Conservation (phyloP, 1,140 invertebrate species). For the Papilio glaucus region DNA sequence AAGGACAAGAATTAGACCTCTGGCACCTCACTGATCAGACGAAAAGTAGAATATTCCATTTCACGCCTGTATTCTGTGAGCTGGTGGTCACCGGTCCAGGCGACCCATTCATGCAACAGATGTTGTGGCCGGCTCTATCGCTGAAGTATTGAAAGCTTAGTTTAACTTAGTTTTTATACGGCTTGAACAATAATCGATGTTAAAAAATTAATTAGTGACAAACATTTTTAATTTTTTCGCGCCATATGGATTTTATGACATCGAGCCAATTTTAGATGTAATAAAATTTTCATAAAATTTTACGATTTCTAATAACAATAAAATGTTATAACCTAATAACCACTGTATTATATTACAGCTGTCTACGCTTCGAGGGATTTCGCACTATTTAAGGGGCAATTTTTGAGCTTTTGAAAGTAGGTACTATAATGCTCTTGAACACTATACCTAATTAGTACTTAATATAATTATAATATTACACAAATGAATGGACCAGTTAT, state of each 20-base stretch:
- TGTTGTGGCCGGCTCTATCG: too few species aligned
- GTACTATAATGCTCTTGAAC: not conserved
- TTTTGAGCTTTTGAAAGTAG: not conserved
- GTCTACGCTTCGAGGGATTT: not conserved
- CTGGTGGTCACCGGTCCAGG: too few species aligned
- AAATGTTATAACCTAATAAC: constrained; percentile 23
- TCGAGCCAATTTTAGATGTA: constrained; percentile 42
- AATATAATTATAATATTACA: not conserved
- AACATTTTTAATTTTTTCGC: not conserved
- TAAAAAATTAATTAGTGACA: too few species aligned
- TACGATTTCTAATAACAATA: constrained; percentile 36
- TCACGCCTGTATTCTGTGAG: too few species aligned
- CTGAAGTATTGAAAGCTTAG: too few species aligned
- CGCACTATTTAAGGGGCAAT: constrained; percentile 10
- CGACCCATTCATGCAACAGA: too few species aligned
- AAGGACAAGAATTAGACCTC: too few species aligned
- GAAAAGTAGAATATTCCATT: too few species aligned
- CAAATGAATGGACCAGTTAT: too few species aligned
- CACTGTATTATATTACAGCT: constrained; percentile 25
- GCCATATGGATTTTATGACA: constrained; percentile 38
- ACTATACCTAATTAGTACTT: not conserved
- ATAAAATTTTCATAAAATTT: constrained; percentile 50
- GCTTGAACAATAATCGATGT: too few species aligned
- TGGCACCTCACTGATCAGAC: too few species aligned
- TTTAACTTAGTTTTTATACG: too few species aligned